Evolutionary conservation across 2,113 vertebrate genomes (phyloP), one percentile per base, ranked within the genome.

Genomic region (Halcyon senegalensis): DNA sequence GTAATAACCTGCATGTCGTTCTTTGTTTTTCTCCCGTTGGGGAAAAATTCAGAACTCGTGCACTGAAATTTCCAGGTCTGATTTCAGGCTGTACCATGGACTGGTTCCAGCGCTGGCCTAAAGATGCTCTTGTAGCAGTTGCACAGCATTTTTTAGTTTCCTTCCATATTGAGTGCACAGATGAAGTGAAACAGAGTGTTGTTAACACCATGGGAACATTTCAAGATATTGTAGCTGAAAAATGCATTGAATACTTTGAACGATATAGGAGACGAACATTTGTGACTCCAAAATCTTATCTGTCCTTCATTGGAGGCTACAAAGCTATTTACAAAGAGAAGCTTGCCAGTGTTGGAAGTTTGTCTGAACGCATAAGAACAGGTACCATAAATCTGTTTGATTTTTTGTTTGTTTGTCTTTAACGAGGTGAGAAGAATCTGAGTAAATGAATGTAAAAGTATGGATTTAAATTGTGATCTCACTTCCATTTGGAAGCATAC

Each of bases 21-120:
- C 98, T 99, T 87, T 99, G 98, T 94, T 99, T 99, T 97, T 99
- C 98, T n/a, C 99, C 99, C 4, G 98, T 99, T 48, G 98, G 98
- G 30, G 98, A 98, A 74, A 98, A 98, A 93, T 98, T 99, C 83
- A 98, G 98, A 63, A 97, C 91, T 51, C 97, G 97, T 14, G 98
- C 98, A 10, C 59, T 97, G 37, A 98, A 97, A 97, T 99, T 99
- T 82, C 98, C 99, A 17, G 98, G 98, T 59, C 97, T 99, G 88
- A 99, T 99, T 87, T 99, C 98, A 8, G 98, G 98, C 89, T 99
- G 98, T 95, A 99, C 99, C 0, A 95, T 99, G 76, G 98, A 99
- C 97, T 99, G 98, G 99, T 99, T 99, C 95, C 98, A 98, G 91
- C 58, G 90, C 51, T 99, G 99, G 98, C 99, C 99, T 20, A 98